Conservation (phyloP, 2,113 vertebrate species). For the Mionectes macconnelli region DNA sequence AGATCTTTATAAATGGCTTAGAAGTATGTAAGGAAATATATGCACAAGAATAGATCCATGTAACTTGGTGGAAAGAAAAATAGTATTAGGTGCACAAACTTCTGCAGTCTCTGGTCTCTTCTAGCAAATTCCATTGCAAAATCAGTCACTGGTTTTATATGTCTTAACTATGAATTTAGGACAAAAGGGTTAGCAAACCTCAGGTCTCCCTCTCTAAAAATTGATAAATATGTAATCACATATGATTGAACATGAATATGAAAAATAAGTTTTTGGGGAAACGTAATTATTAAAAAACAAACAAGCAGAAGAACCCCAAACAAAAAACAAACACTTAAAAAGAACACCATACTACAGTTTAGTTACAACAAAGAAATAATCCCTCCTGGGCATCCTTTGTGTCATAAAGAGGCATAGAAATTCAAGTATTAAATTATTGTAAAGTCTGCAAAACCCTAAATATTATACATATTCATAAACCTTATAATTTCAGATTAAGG, state of each 20-base stretch:
- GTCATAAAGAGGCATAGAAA: not conserved
- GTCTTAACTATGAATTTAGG: not conserved
- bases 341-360: not conserved
- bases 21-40: not conserved
- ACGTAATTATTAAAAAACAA: not conserved
- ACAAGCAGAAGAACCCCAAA: not conserved
- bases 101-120: not conserved
- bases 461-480: not conserved
- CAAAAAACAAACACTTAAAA: not conserved
- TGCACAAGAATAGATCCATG: not conserved
- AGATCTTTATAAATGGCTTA: not conserved
- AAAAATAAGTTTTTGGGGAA: not conserved
- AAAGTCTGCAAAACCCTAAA: not conserved
- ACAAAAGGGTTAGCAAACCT: not conserved
- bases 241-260: not conserved
- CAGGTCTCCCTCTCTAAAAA: not conserved
- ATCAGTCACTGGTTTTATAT: not conserved
- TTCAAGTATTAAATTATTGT: not conserved
- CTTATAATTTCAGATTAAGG: not conserved
- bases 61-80: not conserved
- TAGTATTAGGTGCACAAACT: not conserved
- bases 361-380: not conserved
- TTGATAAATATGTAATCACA: not conserved
- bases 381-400: not conserved
- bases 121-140: not conserved